phyloP scores from a whole-genome alignment of 1,140 invertebrate genomes.

The Drosophila lini region DNA sequence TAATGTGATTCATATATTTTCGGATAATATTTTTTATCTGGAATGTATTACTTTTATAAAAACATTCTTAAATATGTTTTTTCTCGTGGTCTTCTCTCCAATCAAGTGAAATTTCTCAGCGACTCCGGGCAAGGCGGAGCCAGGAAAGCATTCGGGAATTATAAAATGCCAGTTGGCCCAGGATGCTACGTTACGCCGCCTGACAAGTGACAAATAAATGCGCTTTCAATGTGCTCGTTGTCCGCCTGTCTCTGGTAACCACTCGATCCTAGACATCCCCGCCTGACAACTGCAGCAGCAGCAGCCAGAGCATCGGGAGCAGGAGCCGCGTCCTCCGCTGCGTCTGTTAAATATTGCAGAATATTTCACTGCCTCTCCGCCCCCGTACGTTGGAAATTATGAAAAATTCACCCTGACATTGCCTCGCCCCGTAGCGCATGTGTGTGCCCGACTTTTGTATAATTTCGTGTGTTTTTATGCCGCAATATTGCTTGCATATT shows the following conservation, averaged over 20 bases:
- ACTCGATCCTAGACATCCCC: slow-evolving; percentile 49
- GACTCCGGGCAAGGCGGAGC: slow-evolving; percentile 28
- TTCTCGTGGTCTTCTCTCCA: slow-evolving; percentile 1
- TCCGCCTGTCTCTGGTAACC: slow-evolving; percentile 55
- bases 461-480: slow-evolving; percentile 78
- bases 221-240: slow-evolving; percentile 72
- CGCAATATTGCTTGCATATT: slow-evolving; percentile 82
- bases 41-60: too few species aligned
- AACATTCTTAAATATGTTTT: neutral
- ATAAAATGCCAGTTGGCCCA: slow-evolving; percentile 72
- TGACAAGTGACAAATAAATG: slow-evolving; percentile 83
- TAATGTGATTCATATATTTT: neutral
- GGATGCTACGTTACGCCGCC: slow-evolving; percentile 33
- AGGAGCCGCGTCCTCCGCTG: neutral
- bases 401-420: slow-evolving; percentile 61
- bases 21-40: neutral
- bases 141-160: slow-evolving; percentile 59
- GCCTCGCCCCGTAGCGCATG: slow-evolving; percentile 13
- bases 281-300: slow-evolving; percentile 64
- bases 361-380: slow-evolving; percentile 48
- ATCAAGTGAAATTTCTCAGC: slow-evolving; percentile 76
- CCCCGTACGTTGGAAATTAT: slow-evolving; percentile 68
- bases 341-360: slow-evolving; percentile 73
- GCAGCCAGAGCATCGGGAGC: neutral
- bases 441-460: slow-evolving; percentile 49